These are phyloP conservation scores for Lichenostomus cassidix DNA, from an alignment of 2,113 vertebrate genomes.

Conservation along the genomic window DNA sequence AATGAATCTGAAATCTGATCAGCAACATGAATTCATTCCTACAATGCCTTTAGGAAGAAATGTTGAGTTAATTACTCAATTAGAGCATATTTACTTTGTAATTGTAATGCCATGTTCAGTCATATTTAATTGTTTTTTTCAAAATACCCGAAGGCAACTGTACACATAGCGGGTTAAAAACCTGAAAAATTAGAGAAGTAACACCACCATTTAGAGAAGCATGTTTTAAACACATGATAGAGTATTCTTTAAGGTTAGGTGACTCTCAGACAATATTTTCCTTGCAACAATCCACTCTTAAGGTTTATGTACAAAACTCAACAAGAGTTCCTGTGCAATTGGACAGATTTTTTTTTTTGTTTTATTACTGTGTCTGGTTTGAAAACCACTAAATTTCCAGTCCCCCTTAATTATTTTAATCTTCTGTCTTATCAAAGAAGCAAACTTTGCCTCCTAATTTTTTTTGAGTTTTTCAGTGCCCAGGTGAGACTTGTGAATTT, in stretches of 20 bases:
- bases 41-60: conserved; percentile 60
- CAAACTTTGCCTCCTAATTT: not conserved
- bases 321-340: not conserved
- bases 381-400: not conserved
- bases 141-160: conserved; percentile 53
- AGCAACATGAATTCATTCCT: conserved; percentile 16
- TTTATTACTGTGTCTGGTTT: not conserved
- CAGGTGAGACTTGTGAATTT: not conserved
- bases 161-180: not conserved
- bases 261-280: not conserved
- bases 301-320: not conserved
- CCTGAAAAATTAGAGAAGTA: conserved; percentile 1
- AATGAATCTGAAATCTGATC: conserved; percentile 54
- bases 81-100: conserved; percentile 64
- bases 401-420: not conserved
- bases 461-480: not conserved
- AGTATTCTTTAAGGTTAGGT: not conserved
- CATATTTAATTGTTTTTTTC: conserved; percentile 63
- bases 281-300: not conserved
- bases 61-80: conserved; percentile 67
- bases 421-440: not conserved
- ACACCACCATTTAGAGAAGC: not conserved
- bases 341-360: not conserved
- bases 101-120: conserved; percentile 63
- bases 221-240: not conserved